phyloP scores from a whole-genome alignment of 2,113 vertebrate genomes.

The Atractosteus spatula region DNA sequence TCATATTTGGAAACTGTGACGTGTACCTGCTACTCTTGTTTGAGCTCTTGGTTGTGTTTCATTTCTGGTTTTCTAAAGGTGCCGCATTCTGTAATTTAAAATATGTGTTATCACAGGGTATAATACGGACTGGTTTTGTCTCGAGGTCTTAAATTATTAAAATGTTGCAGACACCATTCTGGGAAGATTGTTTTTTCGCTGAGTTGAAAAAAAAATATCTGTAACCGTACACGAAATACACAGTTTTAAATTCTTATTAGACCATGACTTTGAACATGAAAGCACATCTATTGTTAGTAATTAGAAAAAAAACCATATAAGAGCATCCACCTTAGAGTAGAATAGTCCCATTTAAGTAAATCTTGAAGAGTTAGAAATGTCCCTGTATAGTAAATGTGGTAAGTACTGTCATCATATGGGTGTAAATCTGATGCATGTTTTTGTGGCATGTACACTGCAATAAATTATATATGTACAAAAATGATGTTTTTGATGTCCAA shows the following conservation, averaged over 20 bases:
- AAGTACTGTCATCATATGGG: slow-evolving; percentile 48
- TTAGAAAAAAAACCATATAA: slow-evolving; percentile 35
- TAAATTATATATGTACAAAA: slow-evolving; percentile 74
- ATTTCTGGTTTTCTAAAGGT: slow-evolving; percentile 42
- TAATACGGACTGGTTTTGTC: slow-evolving; percentile 29
- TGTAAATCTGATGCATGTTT: slow-evolving; percentile 82
- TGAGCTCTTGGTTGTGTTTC: slow-evolving; percentile 30
- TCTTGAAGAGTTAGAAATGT: slow-evolving; percentile 36
- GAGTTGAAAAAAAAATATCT: slow-evolving; percentile 25
- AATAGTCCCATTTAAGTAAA: slow-evolving; percentile 36
- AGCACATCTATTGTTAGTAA: slow-evolving; percentile 56
- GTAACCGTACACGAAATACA: slow-evolving; percentile 37
- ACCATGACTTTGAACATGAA: slow-evolving; percentile 44
- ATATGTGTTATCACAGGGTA: slow-evolving; percentile 61
- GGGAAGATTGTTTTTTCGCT: slow-evolving; percentile 27
- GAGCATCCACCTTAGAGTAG: slow-evolving; percentile 12
- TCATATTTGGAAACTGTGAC: slow-evolving; percentile 83
- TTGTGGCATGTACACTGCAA: slow-evolving; percentile 96
- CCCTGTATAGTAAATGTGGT: slow-evolving; percentile 49
- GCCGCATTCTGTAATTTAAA: slow-evolving; percentile 46
- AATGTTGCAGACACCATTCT: slow-evolving; percentile 31
- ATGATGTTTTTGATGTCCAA: too few species aligned
- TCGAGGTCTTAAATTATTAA: slow-evolving; percentile 63
- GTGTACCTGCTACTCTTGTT: slow-evolving; percentile 67
- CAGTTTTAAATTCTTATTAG: slow-evolving; percentile 27